These are phyloP conservation scores for Oryzias curvinotus DNA, from an alignment of 2,113 vertebrate species.

Conservation along the genomic window DNA sequence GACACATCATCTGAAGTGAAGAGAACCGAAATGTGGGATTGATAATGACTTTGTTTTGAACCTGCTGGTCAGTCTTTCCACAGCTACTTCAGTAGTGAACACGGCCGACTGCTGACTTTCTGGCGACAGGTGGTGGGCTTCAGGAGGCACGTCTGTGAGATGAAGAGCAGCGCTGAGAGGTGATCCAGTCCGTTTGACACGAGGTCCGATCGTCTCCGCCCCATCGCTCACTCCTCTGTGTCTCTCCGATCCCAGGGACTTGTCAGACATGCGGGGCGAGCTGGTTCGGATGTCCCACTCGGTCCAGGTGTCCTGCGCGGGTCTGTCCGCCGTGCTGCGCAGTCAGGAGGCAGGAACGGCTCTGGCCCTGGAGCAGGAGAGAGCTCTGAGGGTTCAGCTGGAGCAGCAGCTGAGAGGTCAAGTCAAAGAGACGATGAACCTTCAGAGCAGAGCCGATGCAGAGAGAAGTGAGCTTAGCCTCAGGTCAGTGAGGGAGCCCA, in stretches of 20 bases:
- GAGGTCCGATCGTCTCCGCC: background rate
- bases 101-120: constrained; percentile 86
- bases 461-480: constrained; percentile 79
- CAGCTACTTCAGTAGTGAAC: constrained; percentile 89
- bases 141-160: constrained; percentile 81
- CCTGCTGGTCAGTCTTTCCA: constrained; percentile 85
- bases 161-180: constrained; percentile 88
- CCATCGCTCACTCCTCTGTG: background rate
- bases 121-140: constrained; percentile 92
- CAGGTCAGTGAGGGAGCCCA: constrained; percentile 70
- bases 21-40: background rate
- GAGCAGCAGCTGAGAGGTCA: constrained; percentile 84
- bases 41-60: constrained; percentile 2
- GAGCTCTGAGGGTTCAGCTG: constrained; percentile 75
- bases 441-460: constrained; percentile 77
- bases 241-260: constrained; percentile 77
- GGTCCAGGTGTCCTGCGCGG: constrained; percentile 81
- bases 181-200: constrained; percentile 37
- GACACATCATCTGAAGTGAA: background rate
- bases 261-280: constrained; percentile 84
- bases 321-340: constrained; percentile 73
- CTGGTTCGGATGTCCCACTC: constrained; percentile 76
- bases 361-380: constrained; percentile 76
- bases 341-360: constrained; percentile 76
- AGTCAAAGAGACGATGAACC: constrained; percentile 77